phyloP scores from a whole-genome alignment of 2,113 vertebrate species.

The Odocoileus hemionus region DNA sequence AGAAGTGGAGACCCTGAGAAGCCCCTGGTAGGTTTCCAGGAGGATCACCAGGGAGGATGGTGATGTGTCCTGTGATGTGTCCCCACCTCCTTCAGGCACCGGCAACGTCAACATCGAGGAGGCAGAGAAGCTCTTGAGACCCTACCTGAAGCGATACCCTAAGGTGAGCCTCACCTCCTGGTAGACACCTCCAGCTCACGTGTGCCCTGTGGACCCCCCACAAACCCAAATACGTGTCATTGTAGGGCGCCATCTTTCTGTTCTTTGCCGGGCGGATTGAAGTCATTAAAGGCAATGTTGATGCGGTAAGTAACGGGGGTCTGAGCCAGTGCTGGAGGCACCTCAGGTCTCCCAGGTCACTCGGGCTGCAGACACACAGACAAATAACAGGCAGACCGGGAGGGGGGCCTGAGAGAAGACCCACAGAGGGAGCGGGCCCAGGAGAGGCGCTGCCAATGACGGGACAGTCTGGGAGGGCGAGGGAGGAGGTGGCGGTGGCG shows the following conservation, averaged over 20 bases:
- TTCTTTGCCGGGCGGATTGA: slow-evolving; percentile 99
- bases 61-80: background rate
- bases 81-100: slow-evolving; percentile 83
- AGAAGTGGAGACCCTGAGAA: background rate
- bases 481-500: background rate
- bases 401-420: background rate
- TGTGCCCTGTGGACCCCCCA: background rate
- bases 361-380: background rate
- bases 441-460: background rate
- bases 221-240: background rate
- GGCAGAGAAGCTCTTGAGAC: slow-evolving; percentile 92
- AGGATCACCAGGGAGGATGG: background rate
- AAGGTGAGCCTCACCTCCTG: slow-evolving; percentile 81
- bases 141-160: slow-evolving; percentile 93
- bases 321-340: background rate
- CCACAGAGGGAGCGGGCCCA: background rate
- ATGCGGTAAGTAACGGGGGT: slow-evolving; percentile 84
- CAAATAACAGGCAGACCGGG: background rate
- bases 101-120: slow-evolving; percentile 94
- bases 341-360: background rate
- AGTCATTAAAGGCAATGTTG: slow-evolving; percentile 96
- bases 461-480: background rate
- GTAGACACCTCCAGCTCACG: background rate
- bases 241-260: slow-evolving; percentile 97
- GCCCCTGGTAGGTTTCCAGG: background rate